Evolutionary conservation across 2,113 vertebrate genomes (phyloP), one percentile per base, ranked within the genome.

Genomic region (Tachysurus vachellii): DNA sequence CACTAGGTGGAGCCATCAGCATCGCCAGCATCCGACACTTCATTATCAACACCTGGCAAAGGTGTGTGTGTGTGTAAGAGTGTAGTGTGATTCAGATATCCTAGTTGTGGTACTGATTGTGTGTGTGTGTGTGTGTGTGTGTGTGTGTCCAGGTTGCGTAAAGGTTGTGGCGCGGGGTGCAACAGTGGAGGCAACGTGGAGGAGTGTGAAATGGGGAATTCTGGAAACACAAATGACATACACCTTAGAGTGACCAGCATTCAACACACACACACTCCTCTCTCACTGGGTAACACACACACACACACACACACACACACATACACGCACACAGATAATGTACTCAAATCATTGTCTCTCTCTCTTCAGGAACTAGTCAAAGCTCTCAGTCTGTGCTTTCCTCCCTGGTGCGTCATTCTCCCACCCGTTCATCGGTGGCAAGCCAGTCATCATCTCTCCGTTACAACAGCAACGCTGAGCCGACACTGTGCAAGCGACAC

Each of bases 111-210:
- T 73, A 73, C 42, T 23, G 23, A 62, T 26, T n/a, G 13, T 28
- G 14, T 47, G 50, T 31, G 5, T 86, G 47, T 83, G 12, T 77
- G 31, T 83, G 42, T 57, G 21, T 54, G 23, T 73, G 42, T 85
- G 71, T 68, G 53, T 66, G 57, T 87, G 68, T 28, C 0, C 84
- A 99, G 98, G 88, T 93, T 99, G 86, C 96, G 98, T 84, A 99
- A 99, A 92, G 98, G 98, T 62, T 99, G 98, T 85, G 98, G 98
- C 28, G 98, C 98, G 7, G 98, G 98, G 36, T 99, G 98, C 90
- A 99, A 99, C 94, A 99, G 98, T 0, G 98, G 98, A 3, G 98
- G 98, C 87, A 99, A 99, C 77, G 98, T 99, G 12, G 98, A 99
- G 94, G 98, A 99, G 90, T 97, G 96, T 0, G 98, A 99, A 54